Percentiles rank a stretch among this genome's conserved stretches.
Conservation (phyloP, 1,140 invertebrate genomes). For the Lucilia cuprina region DNA sequence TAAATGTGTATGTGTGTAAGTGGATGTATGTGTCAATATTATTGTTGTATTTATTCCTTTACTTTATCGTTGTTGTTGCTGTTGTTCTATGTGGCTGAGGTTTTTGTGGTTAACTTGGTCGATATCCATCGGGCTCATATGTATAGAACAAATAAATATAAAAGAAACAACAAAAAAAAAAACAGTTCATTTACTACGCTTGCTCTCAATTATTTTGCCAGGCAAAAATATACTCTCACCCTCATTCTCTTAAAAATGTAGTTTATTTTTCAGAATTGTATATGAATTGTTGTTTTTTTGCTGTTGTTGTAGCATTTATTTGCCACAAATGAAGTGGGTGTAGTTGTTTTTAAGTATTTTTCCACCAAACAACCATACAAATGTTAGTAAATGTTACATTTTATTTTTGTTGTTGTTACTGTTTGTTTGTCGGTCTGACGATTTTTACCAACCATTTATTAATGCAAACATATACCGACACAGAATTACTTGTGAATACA, state of each 20-base stretch:
- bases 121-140: not conserved
- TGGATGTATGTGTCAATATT: not conserved
- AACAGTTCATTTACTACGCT: not conserved
- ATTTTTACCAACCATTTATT: slow-evolving; percentile 9
- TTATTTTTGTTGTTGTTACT: too few species aligned
- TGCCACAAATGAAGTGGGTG: slow-evolving; percentile 14
- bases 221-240: not conserved
- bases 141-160: not conserved
- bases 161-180: not conserved
- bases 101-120: slow-evolving; percentile 13
- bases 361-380: not conserved
- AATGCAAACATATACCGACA: not conserved
- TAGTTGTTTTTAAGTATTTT: not conserved
- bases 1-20: not conserved
- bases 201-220: not conserved
- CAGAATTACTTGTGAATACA: not conserved
- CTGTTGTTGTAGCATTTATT: not conserved
- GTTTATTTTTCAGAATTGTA: not conserved
- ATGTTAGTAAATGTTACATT: not conserved
- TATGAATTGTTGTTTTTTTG: not conserved
- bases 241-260: not conserved
- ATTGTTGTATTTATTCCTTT: not conserved
- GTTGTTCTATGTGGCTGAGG: not conserved
- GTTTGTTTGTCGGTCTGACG: not conserved
- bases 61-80: not conserved